Base-by-base conservation (phyloP, 2,113 vertebrate species). In the Eulemur macaco region DNA sequence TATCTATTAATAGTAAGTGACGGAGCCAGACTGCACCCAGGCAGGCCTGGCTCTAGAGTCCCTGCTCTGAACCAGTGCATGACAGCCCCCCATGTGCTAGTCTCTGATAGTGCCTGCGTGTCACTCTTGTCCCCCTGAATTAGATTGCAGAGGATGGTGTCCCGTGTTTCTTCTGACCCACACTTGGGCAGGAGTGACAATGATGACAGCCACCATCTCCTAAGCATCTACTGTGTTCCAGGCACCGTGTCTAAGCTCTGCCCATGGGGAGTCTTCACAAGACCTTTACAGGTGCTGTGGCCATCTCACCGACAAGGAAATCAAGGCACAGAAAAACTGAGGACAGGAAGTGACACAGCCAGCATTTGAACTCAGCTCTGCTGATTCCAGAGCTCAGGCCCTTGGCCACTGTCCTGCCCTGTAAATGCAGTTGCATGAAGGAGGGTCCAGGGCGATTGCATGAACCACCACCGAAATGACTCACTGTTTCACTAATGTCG, bases 401-500 rank as follows among this genome's bases (percentile, higher is more conserved):
- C 60, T n/a, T n/a, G 63, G 42, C 64, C 39, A 1, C 29, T 52
- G 68, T 39, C 63, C 81, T 58, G 34, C 45, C 34, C 52, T 56
- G n/a, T 31, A n/a, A 17, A 14, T 1, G 3, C 39, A 6, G 34
- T 10, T 31, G 20, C 50, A 42, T 4, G 39, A 45, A 91, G 45
- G 56, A 17, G 5, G 0, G 1, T 34, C 47, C 23, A 7, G 7
- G 13, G 50, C 1, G 0, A 12, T 27, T 13, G 18, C 39, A 10
- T 1, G 3, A 9, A 14, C 27, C 0, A 2, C n/a, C 37, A 13
- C 66, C 34, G 4, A 47, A 58, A 47, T 45, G 80, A 69, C 39
- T 84, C 37, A 7, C 21, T 84, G 0, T 18, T 89, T 58, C 76
- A 2, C 89, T 83, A 64, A 77, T 18, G 14, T 54, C 47, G 83